These are phyloP conservation scores for Apteryx owenii DNA, from an alignment of 2,113 vertebrate genomes.

Conservation along the genomic window DNA sequence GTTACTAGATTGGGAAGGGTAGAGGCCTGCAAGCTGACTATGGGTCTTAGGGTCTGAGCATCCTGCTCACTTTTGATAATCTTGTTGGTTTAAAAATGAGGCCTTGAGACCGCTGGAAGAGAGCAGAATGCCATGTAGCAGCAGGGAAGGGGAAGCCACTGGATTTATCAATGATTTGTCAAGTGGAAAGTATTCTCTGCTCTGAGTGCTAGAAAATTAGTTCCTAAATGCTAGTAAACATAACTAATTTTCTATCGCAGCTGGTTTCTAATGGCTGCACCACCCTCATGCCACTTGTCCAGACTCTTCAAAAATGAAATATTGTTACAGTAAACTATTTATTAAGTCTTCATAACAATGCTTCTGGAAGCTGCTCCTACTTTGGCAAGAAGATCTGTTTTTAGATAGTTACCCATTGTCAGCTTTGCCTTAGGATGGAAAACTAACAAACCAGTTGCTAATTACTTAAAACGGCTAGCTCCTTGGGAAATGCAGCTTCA, in stretches of 20 bases:
- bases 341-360: neutral
- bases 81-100: neutral
- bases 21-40: neutral
- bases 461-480: neutral
- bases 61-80: neutral
- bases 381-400: neutral
- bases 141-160: neutral
- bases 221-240: neutral
- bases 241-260: neutral
- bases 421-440: neutral
- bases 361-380: neutral
- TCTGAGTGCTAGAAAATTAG: neutral
- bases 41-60: neutral
- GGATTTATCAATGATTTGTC: neutral
- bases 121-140: neutral
- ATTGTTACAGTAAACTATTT: neutral
- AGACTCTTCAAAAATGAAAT: neutral
- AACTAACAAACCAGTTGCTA: neutral
- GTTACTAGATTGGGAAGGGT: neutral
- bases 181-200: neutral
- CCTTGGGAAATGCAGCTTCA: neutral
- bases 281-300: neutral
- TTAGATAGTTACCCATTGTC: neutral
- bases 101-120: neutral
- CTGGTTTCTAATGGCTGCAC: neutral